A percentile compares a stretch with the other conserved stretches of the same genome.
Evolutionary conservation across 2,113 vertebrate species (phyloP).

Genomic region (Tyto alba): DNA sequence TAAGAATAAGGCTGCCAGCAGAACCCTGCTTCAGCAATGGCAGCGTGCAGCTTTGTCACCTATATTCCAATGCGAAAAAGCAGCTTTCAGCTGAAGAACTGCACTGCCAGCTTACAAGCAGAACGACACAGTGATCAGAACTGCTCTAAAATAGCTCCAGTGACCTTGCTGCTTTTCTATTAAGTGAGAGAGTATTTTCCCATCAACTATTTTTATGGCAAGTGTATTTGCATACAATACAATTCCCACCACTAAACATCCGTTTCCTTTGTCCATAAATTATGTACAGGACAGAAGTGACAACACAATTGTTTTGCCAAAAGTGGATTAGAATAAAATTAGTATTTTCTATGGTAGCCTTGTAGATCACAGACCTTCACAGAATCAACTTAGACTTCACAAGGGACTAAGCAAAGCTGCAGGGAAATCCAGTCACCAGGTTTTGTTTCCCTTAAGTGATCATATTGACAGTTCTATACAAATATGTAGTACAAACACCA

Average conservation of each 20-base stretch:
- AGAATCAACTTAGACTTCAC: not conserved
- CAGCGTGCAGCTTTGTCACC: not conserved
- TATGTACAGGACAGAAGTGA: not conserved
- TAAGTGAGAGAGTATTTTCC: conserved; percentile 8
- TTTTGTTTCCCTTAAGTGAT: not conserved
- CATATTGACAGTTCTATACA: not conserved
- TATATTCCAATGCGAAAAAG: not conserved
- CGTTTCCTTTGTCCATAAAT: conserved; percentile 37
- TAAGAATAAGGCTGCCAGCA: not conserved
- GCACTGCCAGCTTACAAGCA: not conserved
- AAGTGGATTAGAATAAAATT: not conserved
- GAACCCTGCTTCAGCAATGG: not conserved
- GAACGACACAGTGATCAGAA: not conserved
- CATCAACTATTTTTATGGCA: conserved; percentile 41
- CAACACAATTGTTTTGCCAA: not conserved
- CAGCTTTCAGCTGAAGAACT: not conserved
- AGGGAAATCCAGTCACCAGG: not conserved
- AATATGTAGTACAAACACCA: not conserved
- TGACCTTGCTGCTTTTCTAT: conserved; percentile 30
- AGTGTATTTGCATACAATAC: conserved; percentile 37
- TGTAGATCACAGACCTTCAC: not conserved
- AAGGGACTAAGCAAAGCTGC: not conserved
- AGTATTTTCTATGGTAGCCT: not conserved
- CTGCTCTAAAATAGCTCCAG: conserved; percentile 18
- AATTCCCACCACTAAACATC: conserved; percentile 38